These are phyloP conservation scores for Sapayoa aenigma DNA, from an alignment of 2,113 vertebrate genomes.

Conservation along the genomic window DNA sequence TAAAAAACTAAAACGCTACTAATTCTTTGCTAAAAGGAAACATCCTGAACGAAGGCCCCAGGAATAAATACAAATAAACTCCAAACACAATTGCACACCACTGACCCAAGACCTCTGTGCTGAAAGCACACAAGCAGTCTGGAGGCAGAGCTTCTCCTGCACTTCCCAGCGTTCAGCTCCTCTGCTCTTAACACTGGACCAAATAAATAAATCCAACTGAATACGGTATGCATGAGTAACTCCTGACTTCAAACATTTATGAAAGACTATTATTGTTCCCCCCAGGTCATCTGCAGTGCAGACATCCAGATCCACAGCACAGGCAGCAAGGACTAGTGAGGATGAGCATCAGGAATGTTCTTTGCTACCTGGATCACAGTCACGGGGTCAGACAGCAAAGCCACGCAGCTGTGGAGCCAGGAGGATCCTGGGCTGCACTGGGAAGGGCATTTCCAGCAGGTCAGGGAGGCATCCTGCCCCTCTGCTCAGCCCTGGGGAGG, in stretches of 20 bases:
- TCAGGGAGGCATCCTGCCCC: not conserved
- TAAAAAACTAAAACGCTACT: not conserved
- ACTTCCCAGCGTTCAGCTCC: not conserved
- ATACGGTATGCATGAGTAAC: not conserved
- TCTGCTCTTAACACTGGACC: not conserved
- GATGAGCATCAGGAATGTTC: not conserved
- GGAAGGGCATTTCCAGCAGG: not conserved
- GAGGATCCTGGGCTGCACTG: accelerated
- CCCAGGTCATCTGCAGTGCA: not conserved
- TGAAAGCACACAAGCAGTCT: not conserved
- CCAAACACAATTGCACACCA: not conserved
- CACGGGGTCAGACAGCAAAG: not conserved
- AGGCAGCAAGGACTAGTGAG: not conserved
- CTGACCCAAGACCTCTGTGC: not conserved
- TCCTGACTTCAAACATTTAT: not conserved
- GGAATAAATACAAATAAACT: not conserved
- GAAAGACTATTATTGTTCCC: not conserved
- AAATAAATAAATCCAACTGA: conserved; percentile 14
- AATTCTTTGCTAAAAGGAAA: not conserved
- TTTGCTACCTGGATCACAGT: not conserved
- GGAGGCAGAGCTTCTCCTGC: not conserved
- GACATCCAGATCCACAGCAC: not conserved
- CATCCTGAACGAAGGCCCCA: not conserved
- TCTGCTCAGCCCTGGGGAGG: not conserved
- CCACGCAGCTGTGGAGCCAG: too few relatives aligned